A percentile compares a stretch with the other conserved stretches of the same genome.
These are phyloP conservation scores for Procambarus virginalis DNA, from an alignment of 1,140 invertebrate genomes.

Conservation along the genomic window DNA sequence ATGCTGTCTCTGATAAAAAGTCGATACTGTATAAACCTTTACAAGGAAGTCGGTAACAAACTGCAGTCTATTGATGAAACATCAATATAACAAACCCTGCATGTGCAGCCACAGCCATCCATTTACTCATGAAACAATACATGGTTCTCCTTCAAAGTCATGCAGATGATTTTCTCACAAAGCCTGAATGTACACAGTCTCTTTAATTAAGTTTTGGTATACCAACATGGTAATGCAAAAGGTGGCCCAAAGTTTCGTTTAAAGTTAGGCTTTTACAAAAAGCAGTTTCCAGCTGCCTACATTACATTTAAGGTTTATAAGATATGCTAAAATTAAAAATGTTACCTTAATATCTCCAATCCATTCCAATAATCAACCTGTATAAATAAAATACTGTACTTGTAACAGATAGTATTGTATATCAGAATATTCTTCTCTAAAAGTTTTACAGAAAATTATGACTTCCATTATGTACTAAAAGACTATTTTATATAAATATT, in stretches of 20 bases:
- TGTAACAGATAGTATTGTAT: background rate
- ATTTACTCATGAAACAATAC: background rate
- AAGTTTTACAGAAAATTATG: background rate
- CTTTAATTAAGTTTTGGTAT: background rate
- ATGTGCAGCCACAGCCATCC: background rate
- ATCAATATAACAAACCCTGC: background rate
- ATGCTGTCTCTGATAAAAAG: background rate
- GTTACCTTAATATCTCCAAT: background rate
- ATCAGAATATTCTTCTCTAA: background rate
- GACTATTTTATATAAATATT: too few species aligned
- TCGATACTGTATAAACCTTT: background rate
- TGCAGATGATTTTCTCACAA: background rate
- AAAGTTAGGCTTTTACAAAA: background rate
- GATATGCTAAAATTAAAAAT: background rate
- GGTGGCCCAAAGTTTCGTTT: background rate
- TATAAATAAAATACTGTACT: background rate
- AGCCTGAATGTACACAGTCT: background rate
- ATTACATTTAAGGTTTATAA: background rate
- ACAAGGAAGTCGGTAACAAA: background rate
- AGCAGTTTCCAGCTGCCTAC: background rate
- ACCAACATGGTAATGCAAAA: background rate
- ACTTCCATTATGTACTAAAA: background rate
- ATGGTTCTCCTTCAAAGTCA: background rate
- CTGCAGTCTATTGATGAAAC: background rate
- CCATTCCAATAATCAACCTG: background rate